Conservation (phyloP, 2,113 vertebrate species). For the Forbesichthys agassizii region DNA sequence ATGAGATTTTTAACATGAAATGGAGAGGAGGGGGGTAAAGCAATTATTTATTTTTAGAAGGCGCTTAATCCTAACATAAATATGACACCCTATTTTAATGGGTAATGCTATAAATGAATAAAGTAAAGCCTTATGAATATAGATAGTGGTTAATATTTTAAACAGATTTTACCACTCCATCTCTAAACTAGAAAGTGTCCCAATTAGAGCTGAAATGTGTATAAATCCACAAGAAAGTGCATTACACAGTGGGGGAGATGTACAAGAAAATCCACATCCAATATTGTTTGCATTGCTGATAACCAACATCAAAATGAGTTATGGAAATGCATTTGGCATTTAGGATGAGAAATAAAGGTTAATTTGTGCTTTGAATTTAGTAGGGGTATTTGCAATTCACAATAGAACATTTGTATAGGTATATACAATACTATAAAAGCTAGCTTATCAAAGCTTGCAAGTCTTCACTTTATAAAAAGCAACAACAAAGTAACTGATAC, state of each 20-base stretch:
- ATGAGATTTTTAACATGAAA: constrained; percentile 47
- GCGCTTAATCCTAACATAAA: constrained; percentile 31
- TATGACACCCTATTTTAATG: constrained; percentile 14
- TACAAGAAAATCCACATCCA: constrained; percentile 43
- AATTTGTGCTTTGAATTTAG: constrained; percentile 72
- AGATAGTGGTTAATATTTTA: constrained; percentile 67
- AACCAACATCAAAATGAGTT: constrained; percentile 48
- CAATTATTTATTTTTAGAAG: constrained; percentile 20
- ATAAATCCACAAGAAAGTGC: constrained; percentile 71
- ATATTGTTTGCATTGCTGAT: constrained; percentile 60
- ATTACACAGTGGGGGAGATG: constrained; percentile 59
- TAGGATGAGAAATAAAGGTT: constrained; percentile 51
- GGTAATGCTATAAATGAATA: neutral
- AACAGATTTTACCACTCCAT: constrained; percentile 38
- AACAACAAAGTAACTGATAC: constrained; percentile 50
- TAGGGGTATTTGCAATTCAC: constrained; percentile 45
- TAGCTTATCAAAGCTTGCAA: constrained; percentile 62
- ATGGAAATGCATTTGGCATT: constrained; percentile 70
- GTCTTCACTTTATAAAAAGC: constrained; percentile 67
- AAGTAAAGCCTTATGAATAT: constrained; percentile 33
- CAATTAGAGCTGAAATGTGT: constrained; percentile 46
- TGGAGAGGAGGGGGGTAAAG: constrained; percentile 35
- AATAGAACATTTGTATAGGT: constrained; percentile 65
- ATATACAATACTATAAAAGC: constrained; percentile 64
- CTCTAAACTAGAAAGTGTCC: constrained; percentile 46